Percentiles rank a stretch among this genome's conserved stretches.
Evolutionary conservation across 2,888 invertebrate species (phyloP).

Genomic region (Amblyjoppa fuscipennis): DNA sequence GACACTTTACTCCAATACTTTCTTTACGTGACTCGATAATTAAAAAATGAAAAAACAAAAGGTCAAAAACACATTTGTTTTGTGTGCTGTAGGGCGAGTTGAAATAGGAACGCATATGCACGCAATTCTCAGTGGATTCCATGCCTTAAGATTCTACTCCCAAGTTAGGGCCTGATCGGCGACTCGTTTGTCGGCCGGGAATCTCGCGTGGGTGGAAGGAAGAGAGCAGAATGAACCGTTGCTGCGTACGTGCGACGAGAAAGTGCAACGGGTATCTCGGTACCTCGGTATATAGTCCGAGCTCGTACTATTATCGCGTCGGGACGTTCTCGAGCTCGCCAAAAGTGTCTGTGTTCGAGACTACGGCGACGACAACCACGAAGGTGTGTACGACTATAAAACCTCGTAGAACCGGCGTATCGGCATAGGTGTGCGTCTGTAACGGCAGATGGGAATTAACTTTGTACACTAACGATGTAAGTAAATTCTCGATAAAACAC

Average conservation of each 20-base stretch:
- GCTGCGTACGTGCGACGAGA: slow-evolving; percentile 75
- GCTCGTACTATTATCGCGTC: slow-evolving; percentile 49
- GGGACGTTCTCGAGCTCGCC: slow-evolving; percentile 25
- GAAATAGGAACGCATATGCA: too few species aligned
- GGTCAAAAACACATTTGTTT: background rate
- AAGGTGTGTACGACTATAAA: slow-evolving; percentile 6
- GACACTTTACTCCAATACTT: background rate
- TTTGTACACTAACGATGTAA: background rate
- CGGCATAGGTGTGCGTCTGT: slow-evolving; percentile 21
- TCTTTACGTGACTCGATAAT: background rate
- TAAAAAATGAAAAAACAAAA: background rate
- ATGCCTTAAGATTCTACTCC: background rate
- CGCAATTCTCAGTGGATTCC: too few species aligned
- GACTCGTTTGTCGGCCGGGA: slow-evolving; percentile 44
- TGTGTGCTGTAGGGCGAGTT: too few species aligned
- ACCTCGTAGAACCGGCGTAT: background rate
- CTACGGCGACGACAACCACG: slow-evolving; percentile 20
- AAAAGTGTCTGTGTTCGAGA: slow-evolving; percentile 25
- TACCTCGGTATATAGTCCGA: slow-evolving; percentile 21
- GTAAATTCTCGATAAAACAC: background rate
- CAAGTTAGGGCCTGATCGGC: slow-evolving; percentile 16
- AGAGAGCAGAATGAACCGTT: slow-evolving; percentile 71
- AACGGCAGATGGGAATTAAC: slow-evolving; percentile 25
- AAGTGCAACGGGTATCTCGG: slow-evolving; percentile 71
- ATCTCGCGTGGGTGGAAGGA: slow-evolving; percentile 69